Evolutionary conservation across 2,888 invertebrate species (phyloP).

Genomic region (Plagodis dolabraria): DNA sequence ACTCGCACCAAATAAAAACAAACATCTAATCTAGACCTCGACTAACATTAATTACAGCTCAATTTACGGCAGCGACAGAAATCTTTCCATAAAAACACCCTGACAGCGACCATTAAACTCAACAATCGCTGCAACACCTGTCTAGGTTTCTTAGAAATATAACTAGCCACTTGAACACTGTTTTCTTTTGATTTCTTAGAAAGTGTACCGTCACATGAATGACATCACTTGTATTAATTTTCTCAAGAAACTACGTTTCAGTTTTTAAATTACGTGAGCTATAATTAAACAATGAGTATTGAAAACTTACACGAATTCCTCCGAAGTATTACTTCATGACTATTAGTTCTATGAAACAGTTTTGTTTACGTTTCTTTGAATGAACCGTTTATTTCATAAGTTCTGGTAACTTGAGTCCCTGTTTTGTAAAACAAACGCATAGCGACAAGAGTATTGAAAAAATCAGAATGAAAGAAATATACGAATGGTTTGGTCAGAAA

Average conservation of each 20-base stretch:
- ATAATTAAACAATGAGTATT: conserved; percentile 31
- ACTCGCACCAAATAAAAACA: too few species aligned
- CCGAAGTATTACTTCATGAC: conserved; percentile 25
- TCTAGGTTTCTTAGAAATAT: neutral
- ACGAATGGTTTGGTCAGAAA: too few species aligned
- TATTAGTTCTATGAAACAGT: conserved; percentile 26
- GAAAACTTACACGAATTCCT: conserved; percentile 27
- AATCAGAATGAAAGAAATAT: neutral
- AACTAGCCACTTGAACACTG: too few species aligned
- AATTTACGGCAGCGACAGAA: too few species aligned
- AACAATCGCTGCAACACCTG: neutral
- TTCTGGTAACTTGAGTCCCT: neutral
- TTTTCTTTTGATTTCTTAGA: neutral
- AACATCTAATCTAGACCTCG: too few species aligned
- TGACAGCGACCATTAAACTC: too few species aligned
- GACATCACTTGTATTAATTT: conserved; percentile 13
- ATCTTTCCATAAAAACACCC: too few species aligned
- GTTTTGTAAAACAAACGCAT: neutral
- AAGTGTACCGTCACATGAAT: conserved; percentile 7
- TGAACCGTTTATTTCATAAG: neutral
- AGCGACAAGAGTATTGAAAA: neutral
- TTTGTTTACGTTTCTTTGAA: conserved; percentile 9
- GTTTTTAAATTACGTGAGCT: conserved; percentile 31
- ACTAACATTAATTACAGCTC: too few species aligned
- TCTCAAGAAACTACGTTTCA: conserved; percentile 24